Percentiles rank a stretch among this genome's conserved stretches.
Evolutionary conservation across 2,888 invertebrate species (phyloP).

Genomic region (Rhingia campestris): DNA sequence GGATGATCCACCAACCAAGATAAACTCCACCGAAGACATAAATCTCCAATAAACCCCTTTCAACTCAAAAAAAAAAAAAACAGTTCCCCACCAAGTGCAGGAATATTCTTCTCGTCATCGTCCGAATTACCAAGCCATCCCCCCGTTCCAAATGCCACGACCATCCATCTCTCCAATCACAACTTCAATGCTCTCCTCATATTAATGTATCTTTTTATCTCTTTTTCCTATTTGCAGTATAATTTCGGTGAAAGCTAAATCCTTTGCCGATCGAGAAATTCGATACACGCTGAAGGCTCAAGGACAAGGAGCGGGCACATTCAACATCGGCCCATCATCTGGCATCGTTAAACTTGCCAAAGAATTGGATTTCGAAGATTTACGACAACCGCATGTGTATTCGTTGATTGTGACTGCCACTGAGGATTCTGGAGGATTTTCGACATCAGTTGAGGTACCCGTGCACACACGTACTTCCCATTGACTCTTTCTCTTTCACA

Average conservation of each 20-base stretch:
- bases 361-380: conserved; percentile 97
- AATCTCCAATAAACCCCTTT: no score
- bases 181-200: conserved; percentile 30
- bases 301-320: conserved; percentile 96
- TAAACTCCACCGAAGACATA: no score
- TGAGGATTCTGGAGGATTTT: conserved; percentile 98
- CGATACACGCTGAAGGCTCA: conserved; percentile 97
- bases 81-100: no score
- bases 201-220: conserved; percentile 50
- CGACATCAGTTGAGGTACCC: conserved; percentile 94
- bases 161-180: conserved; percentile 18
- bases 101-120: no score
- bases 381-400: conserved; percentile 96
- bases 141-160: not conserved
- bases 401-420: conserved; percentile 96
- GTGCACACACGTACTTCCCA: conserved; percentile 1
- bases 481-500: conserved; percentile 19
- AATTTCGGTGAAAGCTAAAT: conserved; percentile 97
- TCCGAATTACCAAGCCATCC: no score
- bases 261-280: conserved; percentile 97
- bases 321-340: conserved; percentile 96
- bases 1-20: no score
- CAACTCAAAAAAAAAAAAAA: no score
- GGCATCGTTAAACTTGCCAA: conserved; percentile 98
- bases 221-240: conserved; percentile 87